Conservation (phyloP, 2,888 invertebrate species). For the Chloromyia formosa region DNA sequence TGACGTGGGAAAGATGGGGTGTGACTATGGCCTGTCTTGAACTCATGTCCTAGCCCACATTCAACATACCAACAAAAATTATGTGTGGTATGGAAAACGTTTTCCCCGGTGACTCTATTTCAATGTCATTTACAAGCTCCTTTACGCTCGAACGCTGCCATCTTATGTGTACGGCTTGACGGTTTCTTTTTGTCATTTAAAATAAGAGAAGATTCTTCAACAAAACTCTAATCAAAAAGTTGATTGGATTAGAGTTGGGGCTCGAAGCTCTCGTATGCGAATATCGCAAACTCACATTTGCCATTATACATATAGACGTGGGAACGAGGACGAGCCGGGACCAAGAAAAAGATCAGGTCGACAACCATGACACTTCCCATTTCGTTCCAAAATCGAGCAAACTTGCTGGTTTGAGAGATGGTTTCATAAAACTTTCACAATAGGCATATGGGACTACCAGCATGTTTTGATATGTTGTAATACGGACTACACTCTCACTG, state of each 20-base stretch:
- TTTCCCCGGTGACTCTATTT: conserved; percentile 36
- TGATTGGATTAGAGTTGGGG: conserved; percentile 43
- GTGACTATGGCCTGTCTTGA: conserved; percentile 5
- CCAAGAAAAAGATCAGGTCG: neutral
- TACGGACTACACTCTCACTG: conserved; percentile 16
- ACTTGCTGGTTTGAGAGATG: conserved; percentile 30
- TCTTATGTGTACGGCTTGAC: conserved; percentile 10
- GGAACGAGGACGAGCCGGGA: neutral
- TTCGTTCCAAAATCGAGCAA: conserved; percentile 6
- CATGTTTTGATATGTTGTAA: conserved; percentile 37
- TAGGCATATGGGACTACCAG: conserved; percentile 41
- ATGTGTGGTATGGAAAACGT: conserved; percentile 11
- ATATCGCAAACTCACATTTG: neutral
- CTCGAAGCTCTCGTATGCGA: neutral
- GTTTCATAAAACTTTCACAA: conserved; percentile 44
- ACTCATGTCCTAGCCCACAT: neutral
- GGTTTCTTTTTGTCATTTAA: conserved; percentile 41
- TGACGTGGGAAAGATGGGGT: neutral
- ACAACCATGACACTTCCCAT: conserved; percentile 27
- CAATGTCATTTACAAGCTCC: conserved; percentile 30
- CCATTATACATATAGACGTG: too few relatives aligned
- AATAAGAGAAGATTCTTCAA: conserved; percentile 32
- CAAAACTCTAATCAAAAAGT: conserved; percentile 45
- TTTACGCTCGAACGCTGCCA: neutral
- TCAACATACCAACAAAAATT: conserved; percentile 1